phyloP scores from a whole-genome alignment of 2,888 invertebrate species.

The Ophion obscuratus region DNA sequence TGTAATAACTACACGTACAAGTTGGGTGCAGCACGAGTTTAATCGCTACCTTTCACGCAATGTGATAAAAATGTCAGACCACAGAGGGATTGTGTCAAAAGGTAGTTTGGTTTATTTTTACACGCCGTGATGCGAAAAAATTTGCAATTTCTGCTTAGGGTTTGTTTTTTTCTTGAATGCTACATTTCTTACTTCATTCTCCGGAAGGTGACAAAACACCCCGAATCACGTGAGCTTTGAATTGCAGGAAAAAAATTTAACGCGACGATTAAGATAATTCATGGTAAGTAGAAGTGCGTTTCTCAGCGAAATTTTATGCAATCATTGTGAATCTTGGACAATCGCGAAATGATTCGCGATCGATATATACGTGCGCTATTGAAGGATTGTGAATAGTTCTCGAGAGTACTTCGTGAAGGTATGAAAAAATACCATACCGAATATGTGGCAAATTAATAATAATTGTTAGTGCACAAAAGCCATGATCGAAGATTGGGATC shows the following conservation, averaged over 20 bases:
- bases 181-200: not conserved
- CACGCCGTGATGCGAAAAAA: constrained; percentile 35
- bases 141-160: not conserved
- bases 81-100: constrained; percentile 31
- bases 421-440: not conserved
- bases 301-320: not conserved
- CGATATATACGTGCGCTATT: not conserved
- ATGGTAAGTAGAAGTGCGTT: not conserved
- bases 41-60: constrained; percentile 64
- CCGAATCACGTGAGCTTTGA: constrained; percentile 49
- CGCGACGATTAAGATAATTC: not conserved
- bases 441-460: too few relatives aligned
- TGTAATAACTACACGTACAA: not conserved
- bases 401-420: not conserved
- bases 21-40: constrained; percentile 38
- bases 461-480: too few relatives aligned
- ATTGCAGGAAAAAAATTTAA: not conserved
- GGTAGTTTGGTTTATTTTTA: constrained; percentile 48
- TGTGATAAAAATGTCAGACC: constrained; percentile 45
- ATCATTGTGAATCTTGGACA: not conserved
- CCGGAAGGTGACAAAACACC: constrained; percentile 21
- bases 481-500: too few relatives aligned
- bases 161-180: constrained; percentile 8
- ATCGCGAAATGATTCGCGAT: not conserved
- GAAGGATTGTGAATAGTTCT: not conserved